These are phyloP conservation scores for Hydrozoanthus tunicans DNA, from an alignment of 64 coral and sea anemone genomes.

Conservation along the genomic window DNA sequence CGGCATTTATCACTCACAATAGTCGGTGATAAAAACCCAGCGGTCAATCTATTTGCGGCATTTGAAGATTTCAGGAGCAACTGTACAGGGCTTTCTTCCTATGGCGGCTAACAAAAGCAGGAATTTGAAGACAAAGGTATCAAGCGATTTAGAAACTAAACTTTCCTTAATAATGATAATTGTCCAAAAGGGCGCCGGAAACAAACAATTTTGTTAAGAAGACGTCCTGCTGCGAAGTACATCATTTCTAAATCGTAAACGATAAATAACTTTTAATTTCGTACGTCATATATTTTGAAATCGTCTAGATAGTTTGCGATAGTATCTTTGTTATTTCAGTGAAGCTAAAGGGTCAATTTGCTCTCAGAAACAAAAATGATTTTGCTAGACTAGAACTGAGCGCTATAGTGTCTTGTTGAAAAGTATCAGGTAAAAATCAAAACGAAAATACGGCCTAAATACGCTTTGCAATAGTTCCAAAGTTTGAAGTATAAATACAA, in stretches of 20 bases:
- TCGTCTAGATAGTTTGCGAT: no score
- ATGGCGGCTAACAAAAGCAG: not conserved
- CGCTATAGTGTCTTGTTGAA: no score
- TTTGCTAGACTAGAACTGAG: no score
- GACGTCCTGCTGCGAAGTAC: not conserved
- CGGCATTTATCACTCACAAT: slow-evolving; percentile 28
- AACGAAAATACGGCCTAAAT: no score
- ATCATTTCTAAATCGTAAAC: not conserved
- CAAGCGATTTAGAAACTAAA: not conserved
- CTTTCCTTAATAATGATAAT: not conserved
- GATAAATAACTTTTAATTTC: slow-evolving; percentile 7
- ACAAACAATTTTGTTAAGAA: not conserved
- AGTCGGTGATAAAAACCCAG: slow-evolving; percentile 9
- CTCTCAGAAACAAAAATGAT: no score
- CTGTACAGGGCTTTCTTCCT: not conserved
- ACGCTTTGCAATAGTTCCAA: no score
- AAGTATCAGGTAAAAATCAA: no score
- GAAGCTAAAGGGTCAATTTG: no score
- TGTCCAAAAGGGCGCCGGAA: not conserved
- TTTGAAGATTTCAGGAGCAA: slow-evolving; percentile 1
- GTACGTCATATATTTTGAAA: not conserved
- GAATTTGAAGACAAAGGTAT: not conserved
- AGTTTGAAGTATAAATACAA: no score
- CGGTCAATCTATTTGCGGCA: slow-evolving; percentile 13
- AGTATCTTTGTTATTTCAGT: no score